These are phyloP conservation scores for Rhinogobio ventralis DNA, from an alignment of 2,797 vertebrate genomes.

Conservation along the genomic window DNA sequence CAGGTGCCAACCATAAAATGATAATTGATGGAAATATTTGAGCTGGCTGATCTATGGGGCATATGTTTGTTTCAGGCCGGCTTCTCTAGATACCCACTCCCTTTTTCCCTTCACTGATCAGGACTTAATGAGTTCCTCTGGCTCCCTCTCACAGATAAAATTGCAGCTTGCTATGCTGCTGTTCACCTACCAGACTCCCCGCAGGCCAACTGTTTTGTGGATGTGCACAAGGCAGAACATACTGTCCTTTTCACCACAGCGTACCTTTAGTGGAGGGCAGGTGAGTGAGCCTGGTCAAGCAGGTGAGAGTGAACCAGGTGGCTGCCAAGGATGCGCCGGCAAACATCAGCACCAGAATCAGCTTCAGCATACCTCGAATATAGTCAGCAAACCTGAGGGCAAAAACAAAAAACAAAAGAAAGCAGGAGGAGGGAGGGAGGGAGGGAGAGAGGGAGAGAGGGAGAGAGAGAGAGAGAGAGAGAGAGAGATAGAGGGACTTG, in stretches of 20 bases:
- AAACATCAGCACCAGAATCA: constrained; percentile 94
- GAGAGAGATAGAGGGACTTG: background rate
- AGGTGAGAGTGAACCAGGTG: constrained; percentile 97
- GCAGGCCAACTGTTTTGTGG: background rate
- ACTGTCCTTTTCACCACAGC: constrained; percentile 46
- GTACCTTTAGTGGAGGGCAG: constrained; percentile 95
- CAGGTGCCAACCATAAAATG: constrained; percentile 63
- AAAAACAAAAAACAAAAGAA: constrained; percentile 7
- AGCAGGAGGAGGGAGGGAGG: background rate
- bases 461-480: background rate
- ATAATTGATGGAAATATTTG: constrained; percentile 73
- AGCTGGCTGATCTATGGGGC: constrained; percentile 65
- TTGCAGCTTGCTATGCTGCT: constrained; percentile 29
- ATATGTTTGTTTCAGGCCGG: constrained; percentile 62
- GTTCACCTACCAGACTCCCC: constrained; percentile 7
- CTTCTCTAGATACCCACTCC: constrained; percentile 44
- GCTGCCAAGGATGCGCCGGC: constrained; percentile 92
- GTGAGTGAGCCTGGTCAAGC: constrained; percentile 89
- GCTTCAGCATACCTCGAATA: constrained; percentile 95
- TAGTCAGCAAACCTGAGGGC: constrained; percentile 93
- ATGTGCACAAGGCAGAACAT: constrained; percentile 22
- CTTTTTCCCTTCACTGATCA: constrained; percentile 57
- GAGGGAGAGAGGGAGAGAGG: background rate
- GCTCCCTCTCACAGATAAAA: constrained; percentile 35
- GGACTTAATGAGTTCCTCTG: constrained; percentile 61